Percentiles rank a stretch among this genome's conserved stretches.
Conservation (phyloP, 2,113 vertebrate species). For the Sinocyclocheilus rhinocerous region DNA sequence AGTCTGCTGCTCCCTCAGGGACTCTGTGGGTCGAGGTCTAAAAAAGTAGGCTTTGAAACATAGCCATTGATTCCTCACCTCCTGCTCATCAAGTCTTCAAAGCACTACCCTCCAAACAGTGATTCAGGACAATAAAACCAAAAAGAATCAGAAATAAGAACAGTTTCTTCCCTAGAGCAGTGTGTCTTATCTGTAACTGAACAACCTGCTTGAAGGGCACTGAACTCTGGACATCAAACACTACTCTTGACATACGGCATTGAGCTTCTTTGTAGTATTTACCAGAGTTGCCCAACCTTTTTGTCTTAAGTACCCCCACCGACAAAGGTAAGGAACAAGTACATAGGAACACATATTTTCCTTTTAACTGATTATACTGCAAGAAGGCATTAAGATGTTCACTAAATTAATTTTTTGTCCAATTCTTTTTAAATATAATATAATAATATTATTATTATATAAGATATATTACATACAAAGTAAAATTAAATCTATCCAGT, state of each 20-base stretch:
- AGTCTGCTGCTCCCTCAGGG: not conserved
- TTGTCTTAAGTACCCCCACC: not conserved
- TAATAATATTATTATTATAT: too few relatives aligned
- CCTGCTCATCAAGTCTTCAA: constrained; percentile 4
- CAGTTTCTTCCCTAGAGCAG: not conserved
- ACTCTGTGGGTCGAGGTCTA: not conserved
- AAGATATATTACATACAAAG: too few relatives aligned
- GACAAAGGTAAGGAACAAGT: not conserved
- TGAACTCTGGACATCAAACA: constrained; percentile 22
- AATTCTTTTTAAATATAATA: too few relatives aligned
- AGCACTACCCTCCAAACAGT: not conserved
- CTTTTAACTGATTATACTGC: not conserved
- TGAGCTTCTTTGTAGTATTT: not conserved
- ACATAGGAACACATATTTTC: not conserved
- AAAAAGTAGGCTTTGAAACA: not conserved
- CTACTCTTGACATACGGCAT: not conserved
- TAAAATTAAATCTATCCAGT: too few relatives aligned
- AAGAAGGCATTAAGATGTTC: too few relatives aligned
- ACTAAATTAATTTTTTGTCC: too few relatives aligned
- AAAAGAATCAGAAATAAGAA: constrained; percentile 7
- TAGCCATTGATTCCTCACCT: not conserved
- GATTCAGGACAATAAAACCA: not conserved
- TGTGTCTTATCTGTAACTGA: not conserved
- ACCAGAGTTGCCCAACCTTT: not conserved
- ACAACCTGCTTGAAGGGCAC: not conserved